A percentile compares a stretch with the other conserved stretches of the same genome.
These are phyloP conservation scores for Oreohelix idahoensis DNA, from an alignment of 1,140 invertebrate species.

Conservation along the genomic window DNA sequence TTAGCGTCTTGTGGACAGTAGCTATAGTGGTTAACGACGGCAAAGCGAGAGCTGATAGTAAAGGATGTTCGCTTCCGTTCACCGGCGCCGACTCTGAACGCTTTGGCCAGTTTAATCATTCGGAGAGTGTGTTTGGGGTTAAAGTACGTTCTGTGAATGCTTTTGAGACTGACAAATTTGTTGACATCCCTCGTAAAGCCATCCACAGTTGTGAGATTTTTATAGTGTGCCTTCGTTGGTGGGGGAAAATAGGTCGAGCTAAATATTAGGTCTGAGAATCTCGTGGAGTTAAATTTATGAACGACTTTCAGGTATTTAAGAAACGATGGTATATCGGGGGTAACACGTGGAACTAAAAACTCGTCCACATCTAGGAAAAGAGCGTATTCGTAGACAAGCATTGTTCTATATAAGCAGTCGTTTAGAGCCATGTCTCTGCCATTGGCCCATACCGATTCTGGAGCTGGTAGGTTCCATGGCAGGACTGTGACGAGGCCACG, in stretches of 20 bases:
- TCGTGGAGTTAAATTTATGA: neutral
- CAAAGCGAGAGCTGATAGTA: constrained; percentile 16
- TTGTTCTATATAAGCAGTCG: constrained; percentile 43
- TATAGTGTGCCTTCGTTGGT: constrained; percentile 2
- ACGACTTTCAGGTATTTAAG: neutral
- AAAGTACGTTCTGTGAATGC: constrained; percentile 28
- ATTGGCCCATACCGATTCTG: constrained; percentile 35
- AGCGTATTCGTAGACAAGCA: constrained; percentile 38
- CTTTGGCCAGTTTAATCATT: constrained; percentile 6
- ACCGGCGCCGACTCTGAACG: constrained; percentile 15
- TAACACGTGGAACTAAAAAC: constrained; percentile 34
- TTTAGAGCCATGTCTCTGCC: constrained; percentile 39
- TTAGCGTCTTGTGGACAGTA: constrained; percentile 4
- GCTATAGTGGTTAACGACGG: constrained; percentile 35
- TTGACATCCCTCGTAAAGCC: constrained; percentile 10
- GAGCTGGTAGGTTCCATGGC: constrained; percentile 36
- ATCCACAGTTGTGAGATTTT: neutral
- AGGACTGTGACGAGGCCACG: constrained; percentile 32
- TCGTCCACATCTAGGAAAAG: constrained; percentile 41
- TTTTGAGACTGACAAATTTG: constrained; percentile 21
- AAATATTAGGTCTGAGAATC: constrained; percentile 29
- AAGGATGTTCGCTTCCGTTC: constrained; percentile 23
- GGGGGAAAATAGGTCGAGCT: constrained; percentile 31
- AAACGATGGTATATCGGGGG: constrained; percentile 31
- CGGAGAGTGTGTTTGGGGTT: constrained; percentile 35